Base-by-base conservation (phyloP, 2,113 vertebrate species). In the Otis tarda region DNA sequence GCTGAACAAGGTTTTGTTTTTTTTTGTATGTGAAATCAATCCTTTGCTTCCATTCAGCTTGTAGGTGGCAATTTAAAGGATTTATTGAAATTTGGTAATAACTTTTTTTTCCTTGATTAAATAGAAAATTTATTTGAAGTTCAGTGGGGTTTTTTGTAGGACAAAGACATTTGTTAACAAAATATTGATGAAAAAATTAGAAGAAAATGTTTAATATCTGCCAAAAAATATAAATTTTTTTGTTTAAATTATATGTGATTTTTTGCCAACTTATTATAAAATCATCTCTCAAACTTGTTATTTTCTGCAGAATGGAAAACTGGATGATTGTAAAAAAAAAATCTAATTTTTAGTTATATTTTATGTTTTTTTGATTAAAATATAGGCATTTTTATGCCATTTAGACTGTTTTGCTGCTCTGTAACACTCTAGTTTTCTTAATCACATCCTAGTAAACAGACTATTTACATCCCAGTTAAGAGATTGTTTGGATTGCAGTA, bases 141-240 rank as follows among this genome's bases (percentile, higher is more conserved):
- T 47, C 56, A 17, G 7, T 15, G 3, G 39, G 41, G 12, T 41
- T 41, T 0, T 9, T 76, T 68, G 30, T 21, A 61, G 3, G 6
- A 31, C 22, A 20, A 81, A 71, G 5, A 50, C 7, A 1, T 13
- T 35, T 64, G 55, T 24, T 10, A 45, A 56, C 3, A 71, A 55
- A 65, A 68, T 27, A 37, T 28, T 74, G 5, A 73, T 61, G 12
- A 8, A 27, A 73, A 91, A 56, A 64, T 23, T 61, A 65, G 7
- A 85, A 37, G 2, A 31, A 4, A 69, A n/a, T 8, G 1, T 25
- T 67, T 76, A 43, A 47, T 78, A 56, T 60, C 20, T 55, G 24
- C 47, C 7, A 19, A 59, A 77, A 74, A 8, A n/a, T n/a, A n/a
- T n/a, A 39, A 35, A 27, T 23, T 67, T 1, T 43, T 83, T 15